Percentiles rank a stretch among this genome's conserved stretches.
Conservation (phyloP, 2,113 vertebrate genomes). For the Potamarius usumacintae region DNA sequence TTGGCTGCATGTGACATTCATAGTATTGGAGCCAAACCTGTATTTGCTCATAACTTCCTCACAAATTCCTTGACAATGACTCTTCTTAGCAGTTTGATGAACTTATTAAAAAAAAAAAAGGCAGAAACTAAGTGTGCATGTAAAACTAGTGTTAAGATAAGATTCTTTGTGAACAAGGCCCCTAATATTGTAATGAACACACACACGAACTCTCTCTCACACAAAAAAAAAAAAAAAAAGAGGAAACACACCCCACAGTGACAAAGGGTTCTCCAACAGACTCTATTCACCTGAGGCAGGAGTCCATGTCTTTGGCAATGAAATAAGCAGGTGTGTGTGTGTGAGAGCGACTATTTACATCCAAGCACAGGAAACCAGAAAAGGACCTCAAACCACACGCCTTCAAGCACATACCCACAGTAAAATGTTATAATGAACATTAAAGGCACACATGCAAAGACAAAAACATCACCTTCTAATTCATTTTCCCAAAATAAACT, state of each 20-base stretch:
- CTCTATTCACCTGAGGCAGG: not conserved
- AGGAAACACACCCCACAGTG: no score
- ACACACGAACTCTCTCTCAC: rapidly evolving
- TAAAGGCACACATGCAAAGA: not conserved
- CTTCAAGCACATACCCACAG: no score
- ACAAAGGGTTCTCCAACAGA: not conserved
- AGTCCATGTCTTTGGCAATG: not conserved
- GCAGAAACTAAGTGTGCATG: not conserved
- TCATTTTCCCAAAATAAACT: not conserved
- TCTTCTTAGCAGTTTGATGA: not conserved
- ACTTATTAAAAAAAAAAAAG: not conserved
- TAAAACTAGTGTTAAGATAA: not conserved
- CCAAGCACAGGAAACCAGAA: not conserved
- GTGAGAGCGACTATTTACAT: not conserved
- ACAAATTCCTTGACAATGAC: not conserved
- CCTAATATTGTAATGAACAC: not conserved
- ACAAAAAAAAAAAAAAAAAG: not conserved
- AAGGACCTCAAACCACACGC: not conserved
- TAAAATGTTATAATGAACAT: not conserved
- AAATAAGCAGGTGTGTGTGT: not conserved
- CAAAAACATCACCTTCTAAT: not conserved
- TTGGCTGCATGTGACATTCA: not conserved
- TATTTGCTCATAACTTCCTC: not conserved
- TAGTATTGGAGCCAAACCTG: not conserved
- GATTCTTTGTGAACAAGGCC: not conserved